Percentiles rank a stretch among this genome's conserved stretches.
phyloP scores from a whole-genome alignment of 2,797 vertebrate genomes.

The Carcharodon carcharias region DNA sequence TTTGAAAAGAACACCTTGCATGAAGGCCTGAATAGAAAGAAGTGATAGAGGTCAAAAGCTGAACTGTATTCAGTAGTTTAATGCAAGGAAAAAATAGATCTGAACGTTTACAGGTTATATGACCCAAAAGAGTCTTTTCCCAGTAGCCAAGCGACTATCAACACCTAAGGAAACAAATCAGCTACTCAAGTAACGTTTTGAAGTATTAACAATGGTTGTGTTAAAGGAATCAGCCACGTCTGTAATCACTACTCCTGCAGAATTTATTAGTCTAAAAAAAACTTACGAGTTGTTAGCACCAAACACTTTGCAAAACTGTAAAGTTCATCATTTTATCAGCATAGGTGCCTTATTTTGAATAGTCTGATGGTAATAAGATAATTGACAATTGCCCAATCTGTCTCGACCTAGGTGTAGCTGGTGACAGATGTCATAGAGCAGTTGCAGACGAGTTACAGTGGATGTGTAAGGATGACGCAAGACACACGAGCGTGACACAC shows the following conservation, averaged over 20 bases:
- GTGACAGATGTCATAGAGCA: no score
- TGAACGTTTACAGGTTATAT: neutral
- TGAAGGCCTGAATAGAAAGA: slow-evolving; percentile 68
- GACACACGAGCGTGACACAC: no score
- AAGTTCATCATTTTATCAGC: neutral
- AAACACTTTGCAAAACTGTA: neutral
- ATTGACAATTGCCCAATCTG: no score
- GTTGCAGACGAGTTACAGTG: no score
- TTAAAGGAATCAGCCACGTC: neutral
- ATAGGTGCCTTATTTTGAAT: no score
- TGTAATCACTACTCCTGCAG: neutral
- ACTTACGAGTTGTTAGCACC: neutral
- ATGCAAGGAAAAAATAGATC: neutral
- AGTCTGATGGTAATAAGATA: no score
- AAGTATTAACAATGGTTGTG: neutral
- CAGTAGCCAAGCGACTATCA: neutral
- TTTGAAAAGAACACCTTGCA: slow-evolving; percentile 91
- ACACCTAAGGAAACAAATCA: neutral
- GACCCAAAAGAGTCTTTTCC: neutral
- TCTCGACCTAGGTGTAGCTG: no score
- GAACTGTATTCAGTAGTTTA: neutral
- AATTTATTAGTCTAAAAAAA: neutral
- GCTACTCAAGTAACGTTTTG: neutral
- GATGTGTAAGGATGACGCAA: no score
- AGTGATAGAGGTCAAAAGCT: slow-evolving; percentile 1